These are phyloP conservation scores for Hydropotes inermis DNA, from an alignment of 2,113 vertebrate genomes.

Conservation along the genomic window DNA sequence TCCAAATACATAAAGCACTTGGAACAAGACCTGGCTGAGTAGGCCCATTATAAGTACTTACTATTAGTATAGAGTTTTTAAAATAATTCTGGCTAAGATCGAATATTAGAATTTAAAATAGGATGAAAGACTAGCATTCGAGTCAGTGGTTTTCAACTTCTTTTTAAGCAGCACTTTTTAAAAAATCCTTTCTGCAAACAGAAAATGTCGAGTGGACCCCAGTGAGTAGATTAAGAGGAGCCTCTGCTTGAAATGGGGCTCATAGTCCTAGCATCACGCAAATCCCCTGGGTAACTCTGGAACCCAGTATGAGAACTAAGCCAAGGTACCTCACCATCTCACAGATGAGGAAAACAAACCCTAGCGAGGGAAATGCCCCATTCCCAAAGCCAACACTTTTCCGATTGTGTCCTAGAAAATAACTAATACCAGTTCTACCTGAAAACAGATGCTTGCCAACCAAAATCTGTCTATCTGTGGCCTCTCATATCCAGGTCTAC, in stretches of 20 bases:
- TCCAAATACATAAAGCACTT: neutral
- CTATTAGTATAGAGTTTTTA: neutral
- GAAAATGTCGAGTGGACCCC: neutral
- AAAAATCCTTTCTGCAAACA: neutral
- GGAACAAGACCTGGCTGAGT: neutral
- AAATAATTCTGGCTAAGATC: constrained; percentile 3
- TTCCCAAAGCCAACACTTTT: neutral
- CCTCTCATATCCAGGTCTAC: neutral
- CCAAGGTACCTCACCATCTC: neutral
- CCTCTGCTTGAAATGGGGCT: neutral
- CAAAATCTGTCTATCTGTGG: too few species aligned
- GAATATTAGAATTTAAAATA: constrained; percentile 31
- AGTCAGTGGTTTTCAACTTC: neutral
- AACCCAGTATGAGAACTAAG: neutral
- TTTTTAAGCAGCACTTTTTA: neutral
- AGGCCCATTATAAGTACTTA: neutral
- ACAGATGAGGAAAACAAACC: neutral
- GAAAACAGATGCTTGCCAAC: neutral
- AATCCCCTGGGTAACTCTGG: too few species aligned
- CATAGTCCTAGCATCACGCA: neutral
- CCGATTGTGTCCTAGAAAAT: neutral
- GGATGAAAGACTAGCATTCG: neutral
- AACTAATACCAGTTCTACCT: neutral
- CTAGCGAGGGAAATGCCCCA: neutral
- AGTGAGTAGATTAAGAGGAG: neutral